phyloP scores from a whole-genome alignment of 2,888 invertebrate genomes.

The Spodoptera exigua region DNA sequence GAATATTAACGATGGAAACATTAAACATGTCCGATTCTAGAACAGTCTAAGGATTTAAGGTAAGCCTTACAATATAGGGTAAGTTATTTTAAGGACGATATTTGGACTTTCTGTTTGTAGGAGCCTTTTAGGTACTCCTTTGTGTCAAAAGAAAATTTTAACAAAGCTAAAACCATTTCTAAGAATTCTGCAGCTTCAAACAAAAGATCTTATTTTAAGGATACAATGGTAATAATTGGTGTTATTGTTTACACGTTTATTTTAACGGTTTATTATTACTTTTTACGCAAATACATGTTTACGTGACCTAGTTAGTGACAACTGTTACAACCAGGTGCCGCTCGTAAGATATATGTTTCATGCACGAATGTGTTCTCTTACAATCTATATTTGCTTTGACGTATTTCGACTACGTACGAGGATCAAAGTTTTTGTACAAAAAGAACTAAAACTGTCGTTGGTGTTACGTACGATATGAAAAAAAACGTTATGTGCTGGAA shows the following conservation, averaged over 20 bases:
- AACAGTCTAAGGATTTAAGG: constrained; percentile 11
- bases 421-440: constrained; percentile 33
- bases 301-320: constrained; percentile 72
- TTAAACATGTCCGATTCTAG: constrained; percentile 21
- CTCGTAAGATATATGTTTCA: constrained; percentile 60
- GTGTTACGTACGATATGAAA: constrained; percentile 27
- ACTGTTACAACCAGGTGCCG: constrained; percentile 61
- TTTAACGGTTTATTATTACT: constrained; percentile 44
- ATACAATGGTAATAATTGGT: constrained; percentile 15
- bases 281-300: constrained; percentile 66
- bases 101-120: constrained; percentile 13
- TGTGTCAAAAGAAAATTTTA: constrained; percentile 15
- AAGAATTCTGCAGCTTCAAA: constrained; percentile 18
- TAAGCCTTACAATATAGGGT: constrained; percentile 14
- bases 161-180: constrained; percentile 7
- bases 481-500: constrained; percentile 35
- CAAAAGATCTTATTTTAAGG: constrained; percentile 24
- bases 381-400: constrained; percentile 53
- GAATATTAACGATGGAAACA: constrained; percentile 39
- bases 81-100: constrained; percentile 14
- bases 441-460: constrained; percentile 28
- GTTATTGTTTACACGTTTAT: constrained; percentile 26
- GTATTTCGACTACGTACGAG: constrained; percentile 40
- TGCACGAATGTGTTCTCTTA: constrained; percentile 57
- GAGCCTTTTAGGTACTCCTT: no score